Evolutionary conservation across 2,888 invertebrate species (phyloP).

Genomic region (Micoletzkya japonica): DNA sequence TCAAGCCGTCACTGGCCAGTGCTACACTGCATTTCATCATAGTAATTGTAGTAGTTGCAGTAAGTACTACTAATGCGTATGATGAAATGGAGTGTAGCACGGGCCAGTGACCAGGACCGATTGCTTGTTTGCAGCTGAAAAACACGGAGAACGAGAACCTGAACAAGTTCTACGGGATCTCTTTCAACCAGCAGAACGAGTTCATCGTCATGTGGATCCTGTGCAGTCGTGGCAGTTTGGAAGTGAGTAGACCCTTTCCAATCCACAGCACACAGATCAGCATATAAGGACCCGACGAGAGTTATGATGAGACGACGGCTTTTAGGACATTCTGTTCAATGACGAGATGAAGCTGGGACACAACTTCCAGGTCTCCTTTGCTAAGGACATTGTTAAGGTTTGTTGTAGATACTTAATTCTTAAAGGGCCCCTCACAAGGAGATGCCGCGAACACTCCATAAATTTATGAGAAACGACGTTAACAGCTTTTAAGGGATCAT

Average conservation of each 20-base stretch:
- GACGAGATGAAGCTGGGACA: constrained; percentile 60
- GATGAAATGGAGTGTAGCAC: too few relatives aligned
- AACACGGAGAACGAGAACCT: constrained; percentile 60
- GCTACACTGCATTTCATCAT: not conserved
- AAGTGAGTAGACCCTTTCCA: constrained; percentile 34
- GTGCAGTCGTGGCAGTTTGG: constrained; percentile 58
- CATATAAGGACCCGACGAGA: not conserved
- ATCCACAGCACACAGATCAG: not conserved
- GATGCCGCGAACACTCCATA: too few relatives aligned
- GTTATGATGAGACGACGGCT: not conserved
- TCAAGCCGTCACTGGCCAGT: too few relatives aligned
- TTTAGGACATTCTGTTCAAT: constrained; percentile 61
- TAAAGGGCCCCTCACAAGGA: too few relatives aligned
- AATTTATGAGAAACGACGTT: too few relatives aligned
- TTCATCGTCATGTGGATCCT: constrained; percentile 60
- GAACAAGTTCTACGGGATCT: constrained; percentile 62
- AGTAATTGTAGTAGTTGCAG: not conserved
- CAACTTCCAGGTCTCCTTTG: constrained; percentile 63
- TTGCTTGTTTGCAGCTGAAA: constrained; percentile 47
- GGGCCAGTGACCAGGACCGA: too few relatives aligned
- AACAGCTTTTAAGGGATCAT: too few relatives aligned
- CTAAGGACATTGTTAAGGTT: constrained; percentile 62
- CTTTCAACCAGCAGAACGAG: constrained; percentile 63
- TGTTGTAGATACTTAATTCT: too few relatives aligned
- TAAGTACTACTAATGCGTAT: too few relatives aligned